Evolutionary conservation across 2,888 invertebrate species (phyloP), one percentile per base, ranked within the genome.

Genomic region (Taenaris catops): DNA sequence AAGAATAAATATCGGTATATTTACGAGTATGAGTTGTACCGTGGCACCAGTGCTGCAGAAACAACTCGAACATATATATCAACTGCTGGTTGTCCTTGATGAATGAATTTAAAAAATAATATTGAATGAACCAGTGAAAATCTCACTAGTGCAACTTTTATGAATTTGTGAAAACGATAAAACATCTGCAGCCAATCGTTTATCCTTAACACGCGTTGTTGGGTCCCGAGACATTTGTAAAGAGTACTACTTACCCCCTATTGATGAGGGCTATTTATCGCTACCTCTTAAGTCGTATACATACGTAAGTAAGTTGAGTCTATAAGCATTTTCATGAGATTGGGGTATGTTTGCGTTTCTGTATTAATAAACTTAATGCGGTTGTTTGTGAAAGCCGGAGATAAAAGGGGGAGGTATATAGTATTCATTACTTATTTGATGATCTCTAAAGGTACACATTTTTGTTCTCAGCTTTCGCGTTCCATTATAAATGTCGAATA

Each of bases 231-330:
- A 52, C 53, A 55, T 60, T 57, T 50, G 53, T 53, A 49, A 58
- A 58, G 49, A 46, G 41, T 49, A 53, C 49, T 50, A 49, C 47
- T 53, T 52, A 46, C 40, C 41, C 34, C 31, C 27, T 51, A 56
- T 57, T 54, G 49, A 59, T 61, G 49, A 42, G 41, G 17, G 37
- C 54, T 45, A 59, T 64, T 63, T 55, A 51, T 56, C 39, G 39
- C 38, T 41, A 45, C 44, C 48, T 46, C 44, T 41, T 49, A 44
- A 46, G 36, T 34, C 24, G 16, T 37, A 38, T 41, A 41, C 39
- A 38, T 37, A 40, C 8, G 24, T 28, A 39, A 28, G 34, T 38
- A 34, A 28, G 14, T 25, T 11, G 25, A 25, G 34, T 31, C 17
- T 20, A 35, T 40, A 28, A 37, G 38, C 27, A 36, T 38, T 44